Conservation (phyloP, 2,113 vertebrate species). For the Brachirus orientalis region DNA sequence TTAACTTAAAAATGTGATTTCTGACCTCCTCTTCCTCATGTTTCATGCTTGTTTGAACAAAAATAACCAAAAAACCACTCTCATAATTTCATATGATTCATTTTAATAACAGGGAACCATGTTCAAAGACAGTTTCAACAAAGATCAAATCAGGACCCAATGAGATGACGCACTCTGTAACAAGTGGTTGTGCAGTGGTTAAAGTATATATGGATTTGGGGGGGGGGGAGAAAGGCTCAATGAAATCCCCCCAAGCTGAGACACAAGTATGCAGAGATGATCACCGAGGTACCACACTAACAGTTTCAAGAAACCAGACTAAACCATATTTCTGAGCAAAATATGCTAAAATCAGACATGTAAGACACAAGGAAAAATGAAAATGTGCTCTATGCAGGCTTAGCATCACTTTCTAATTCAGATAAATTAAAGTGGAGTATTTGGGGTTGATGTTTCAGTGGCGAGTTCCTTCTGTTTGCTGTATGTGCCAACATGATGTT, state of each 20-base stretch:
- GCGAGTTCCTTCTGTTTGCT: too few relatives aligned
- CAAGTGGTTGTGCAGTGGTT: neutral
- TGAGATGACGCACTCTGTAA: neutral
- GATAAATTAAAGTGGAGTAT: too few relatives aligned
- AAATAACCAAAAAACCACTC: neutral
- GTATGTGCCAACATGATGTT: too few relatives aligned
- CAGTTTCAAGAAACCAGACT: neutral
- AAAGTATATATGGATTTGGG: neutral
- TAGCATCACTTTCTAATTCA: neutral
- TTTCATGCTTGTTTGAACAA: neutral
- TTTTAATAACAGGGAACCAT: constrained; percentile 6
- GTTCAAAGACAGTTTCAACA: neutral
- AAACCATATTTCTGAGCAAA: constrained; percentile 4
- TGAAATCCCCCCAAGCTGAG: constrained; percentile 11
- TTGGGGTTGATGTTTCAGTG: too few relatives aligned
- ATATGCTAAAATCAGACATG: constrained; percentile 11
- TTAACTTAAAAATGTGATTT: neutral
- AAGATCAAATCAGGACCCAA: neutral
- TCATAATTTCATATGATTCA: neutral
- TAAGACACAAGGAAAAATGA: constrained; percentile 8
- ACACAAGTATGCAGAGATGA: neutral
- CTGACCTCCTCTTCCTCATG: neutral
- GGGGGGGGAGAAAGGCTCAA: neutral
- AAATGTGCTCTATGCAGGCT: constrained; percentile 32
- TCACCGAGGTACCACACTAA: neutral